phyloP scores from a whole-genome alignment of 2,888 invertebrate genomes.

The Leptinotarsa peninsularis region DNA sequence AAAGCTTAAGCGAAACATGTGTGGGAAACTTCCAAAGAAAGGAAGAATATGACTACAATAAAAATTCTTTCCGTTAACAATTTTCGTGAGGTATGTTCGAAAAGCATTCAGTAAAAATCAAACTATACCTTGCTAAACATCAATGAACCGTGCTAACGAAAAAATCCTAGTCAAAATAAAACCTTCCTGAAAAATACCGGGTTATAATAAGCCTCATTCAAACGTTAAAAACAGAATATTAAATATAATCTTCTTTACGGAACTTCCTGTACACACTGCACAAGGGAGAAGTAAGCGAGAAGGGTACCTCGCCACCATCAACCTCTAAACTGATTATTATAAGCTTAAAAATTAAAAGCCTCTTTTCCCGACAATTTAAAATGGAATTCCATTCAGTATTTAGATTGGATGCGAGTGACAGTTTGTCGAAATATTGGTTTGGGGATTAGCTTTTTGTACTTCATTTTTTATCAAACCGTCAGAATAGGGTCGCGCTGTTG shows the following conservation, averaged over 20 bases:
- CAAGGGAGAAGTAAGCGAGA: conserved; percentile 32
- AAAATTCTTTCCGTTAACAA: too few species aligned
- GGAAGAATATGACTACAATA: too few species aligned
- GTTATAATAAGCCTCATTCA: conserved; percentile 39
- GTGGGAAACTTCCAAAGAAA: too few species aligned
- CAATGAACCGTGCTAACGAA: not conserved
- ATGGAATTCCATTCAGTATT: conserved; percentile 38
- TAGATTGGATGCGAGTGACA: conserved; percentile 39
- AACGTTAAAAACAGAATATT: conserved; percentile 50
- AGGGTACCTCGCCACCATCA: conserved; percentile 37
- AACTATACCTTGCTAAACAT: too few species aligned
- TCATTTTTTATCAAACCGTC: conserved; percentile 19
- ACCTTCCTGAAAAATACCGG: conserved; percentile 14
- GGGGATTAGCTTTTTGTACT: conserved; percentile 38
- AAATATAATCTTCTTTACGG: conserved; percentile 49
- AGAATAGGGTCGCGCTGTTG: conserved; percentile 11
- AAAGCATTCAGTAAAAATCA: too few species aligned
- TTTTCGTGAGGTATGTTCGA: too few species aligned
- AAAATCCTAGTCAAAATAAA: conserved; percentile 25
- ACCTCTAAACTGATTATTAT: conserved; percentile 47
- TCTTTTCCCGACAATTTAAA: conserved; percentile 44
- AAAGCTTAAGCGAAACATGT: too few species aligned
- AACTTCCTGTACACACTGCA: conserved; percentile 44
- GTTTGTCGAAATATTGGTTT: conserved; percentile 41
- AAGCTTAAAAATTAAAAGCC: conserved; percentile 47